Evolutionary conservation across 2,888 invertebrate genomes (phyloP).

Genomic region (Antitype chi): DNA sequence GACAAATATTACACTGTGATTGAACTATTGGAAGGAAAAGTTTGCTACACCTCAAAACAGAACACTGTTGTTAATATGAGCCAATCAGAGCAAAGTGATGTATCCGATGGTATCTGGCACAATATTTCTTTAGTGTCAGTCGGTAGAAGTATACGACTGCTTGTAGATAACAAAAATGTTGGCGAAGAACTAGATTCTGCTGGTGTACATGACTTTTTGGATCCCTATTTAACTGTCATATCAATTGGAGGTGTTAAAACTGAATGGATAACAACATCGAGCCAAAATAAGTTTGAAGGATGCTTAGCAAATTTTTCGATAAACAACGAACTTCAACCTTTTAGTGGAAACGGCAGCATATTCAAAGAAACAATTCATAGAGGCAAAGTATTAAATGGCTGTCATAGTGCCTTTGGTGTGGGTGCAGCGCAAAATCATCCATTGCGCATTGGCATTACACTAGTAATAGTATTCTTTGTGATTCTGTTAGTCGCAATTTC

Average conservation of each 20-base stretch:
- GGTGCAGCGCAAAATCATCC: slow-evolving; percentile 95
- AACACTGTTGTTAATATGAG: slow-evolving; percentile 96
- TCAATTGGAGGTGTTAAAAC: slow-evolving; percentile 94
- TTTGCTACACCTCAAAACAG: slow-evolving; percentile 95
- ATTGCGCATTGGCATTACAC: slow-evolving; percentile 97
- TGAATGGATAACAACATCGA: slow-evolving; percentile 90
- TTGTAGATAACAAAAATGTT: slow-evolving; percentile 93
- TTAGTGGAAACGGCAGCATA: slow-evolving; percentile 96
- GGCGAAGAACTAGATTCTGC: slow-evolving; percentile 97
- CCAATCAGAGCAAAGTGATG: slow-evolving; percentile 90
- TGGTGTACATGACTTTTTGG: slow-evolving; percentile 97
- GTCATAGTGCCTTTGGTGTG: slow-evolving; percentile 94
- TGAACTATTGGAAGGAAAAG: slow-evolving; percentile 94
- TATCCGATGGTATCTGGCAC: slow-evolving; percentile 97
- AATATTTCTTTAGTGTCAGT: slow-evolving; percentile 94
- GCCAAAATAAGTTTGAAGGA: slow-evolving; percentile 94
- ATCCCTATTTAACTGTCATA: slow-evolving; percentile 96
- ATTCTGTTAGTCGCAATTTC: slow-evolving; percentile 96
- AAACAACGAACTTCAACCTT: slow-evolving; percentile 97
- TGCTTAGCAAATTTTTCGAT: slow-evolving; percentile 97
- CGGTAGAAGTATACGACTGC: slow-evolving; percentile 93
- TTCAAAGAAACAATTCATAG: slow-evolving; percentile 93
- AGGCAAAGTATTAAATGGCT: slow-evolving; percentile 94
- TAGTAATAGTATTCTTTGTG: slow-evolving; percentile 98
- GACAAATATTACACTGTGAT: slow-evolving; percentile 96